A percentile compares a stretch with the other conserved stretches of the same genome.
Evolutionary conservation across 2,797 vertebrate genomes (phyloP).

Genomic region (Lindbergichthys nudifrons): DNA sequence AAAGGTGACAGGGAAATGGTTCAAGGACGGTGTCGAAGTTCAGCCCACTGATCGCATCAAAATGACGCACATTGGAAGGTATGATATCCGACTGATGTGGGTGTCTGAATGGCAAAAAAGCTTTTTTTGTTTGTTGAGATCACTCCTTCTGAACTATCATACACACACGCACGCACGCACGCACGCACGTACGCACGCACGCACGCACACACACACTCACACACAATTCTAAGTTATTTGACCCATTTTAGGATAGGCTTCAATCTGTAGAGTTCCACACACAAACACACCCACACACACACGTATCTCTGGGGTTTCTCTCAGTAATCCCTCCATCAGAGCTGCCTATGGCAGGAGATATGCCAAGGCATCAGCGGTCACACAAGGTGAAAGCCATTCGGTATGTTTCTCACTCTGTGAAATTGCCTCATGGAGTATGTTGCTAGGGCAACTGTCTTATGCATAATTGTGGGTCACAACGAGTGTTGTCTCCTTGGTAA

Average conservation of each 20-base stretch:
- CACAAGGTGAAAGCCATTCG: conserved; percentile 72
- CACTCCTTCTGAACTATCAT: background rate
- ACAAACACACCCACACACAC: conserved; percentile 33
- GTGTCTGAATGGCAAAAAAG: background rate
- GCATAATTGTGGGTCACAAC: conserved; percentile 56
- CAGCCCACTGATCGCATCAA: conserved; percentile 87
- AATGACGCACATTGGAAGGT: conserved; percentile 91
- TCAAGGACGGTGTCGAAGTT: conserved; percentile 90
- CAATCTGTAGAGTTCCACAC: conserved; percentile 48
- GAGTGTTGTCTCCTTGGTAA: conserved; percentile 68
- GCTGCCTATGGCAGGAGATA: conserved; percentile 42
- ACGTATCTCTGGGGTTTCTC: conserved; percentile 42
- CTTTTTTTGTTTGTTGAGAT: background rate
- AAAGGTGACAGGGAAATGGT: conserved; percentile 93
- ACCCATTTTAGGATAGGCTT: conserved; percentile 61
- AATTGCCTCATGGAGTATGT: conserved; percentile 57
- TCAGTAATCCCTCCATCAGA: conserved; percentile 68
- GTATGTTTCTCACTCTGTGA: conserved; percentile 50
- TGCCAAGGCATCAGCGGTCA: conserved; percentile 60
- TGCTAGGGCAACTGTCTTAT: conserved; percentile 70
- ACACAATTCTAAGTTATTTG: conserved; percentile 42
- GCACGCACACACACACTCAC: background rate
- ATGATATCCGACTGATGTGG: conserved; percentile 17
- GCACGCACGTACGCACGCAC: background rate
- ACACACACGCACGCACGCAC: background rate